Base-by-base conservation (phyloP, 2,888 invertebrate genomes). In the Rosalia funebris region DNA sequence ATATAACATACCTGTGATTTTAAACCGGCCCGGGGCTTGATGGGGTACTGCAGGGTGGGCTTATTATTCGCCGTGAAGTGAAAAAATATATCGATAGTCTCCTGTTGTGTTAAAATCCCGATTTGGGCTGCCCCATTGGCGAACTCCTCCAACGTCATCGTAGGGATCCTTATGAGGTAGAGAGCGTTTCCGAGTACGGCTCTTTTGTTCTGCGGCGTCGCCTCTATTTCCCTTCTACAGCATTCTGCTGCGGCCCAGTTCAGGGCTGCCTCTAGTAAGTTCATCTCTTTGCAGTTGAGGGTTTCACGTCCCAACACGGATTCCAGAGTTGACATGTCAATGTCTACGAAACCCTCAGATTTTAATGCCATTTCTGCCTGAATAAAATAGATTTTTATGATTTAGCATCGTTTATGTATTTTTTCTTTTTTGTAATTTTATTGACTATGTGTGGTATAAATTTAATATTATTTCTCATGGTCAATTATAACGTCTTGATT, bases 171-270 rank as follows among this genome's bases (percentile, higher is more conserved):
- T 71, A 98, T 91, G 67, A 96, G 85, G 80, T 93, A 91, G 76
- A 97, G 85, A 62, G 94, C 91, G 76, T 87, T 87, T 20, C 91
- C 91, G 53, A 93, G 82, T 72, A 91, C 89, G 14, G 87, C 86
- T 65, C 92, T 84, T 79, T 90, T 90, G 82, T 96, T 96, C 72
- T 89, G 88, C 10, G 95, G 86, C 0, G 91, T 90, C 0, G 89
- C 85, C 55, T 95, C 93, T 41, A 95, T 85, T 68, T 94, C 94
- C 79, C 91, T 87, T 60, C 96, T 86, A 19, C 85, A 79, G 80
- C 97, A 97, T 82, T 97, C 96, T 5, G 95, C 95, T 46, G 90
- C 87, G 2, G 97, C 96, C 98, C 98, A 98, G 69, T 91, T 89
- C 63, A 96, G 84, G 0, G 95, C 95, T 11, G 97, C 96, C 79